Evolutionary conservation across 2,888 invertebrate species (phyloP).

Genomic region (Caenorhabditis becei): DNA sequence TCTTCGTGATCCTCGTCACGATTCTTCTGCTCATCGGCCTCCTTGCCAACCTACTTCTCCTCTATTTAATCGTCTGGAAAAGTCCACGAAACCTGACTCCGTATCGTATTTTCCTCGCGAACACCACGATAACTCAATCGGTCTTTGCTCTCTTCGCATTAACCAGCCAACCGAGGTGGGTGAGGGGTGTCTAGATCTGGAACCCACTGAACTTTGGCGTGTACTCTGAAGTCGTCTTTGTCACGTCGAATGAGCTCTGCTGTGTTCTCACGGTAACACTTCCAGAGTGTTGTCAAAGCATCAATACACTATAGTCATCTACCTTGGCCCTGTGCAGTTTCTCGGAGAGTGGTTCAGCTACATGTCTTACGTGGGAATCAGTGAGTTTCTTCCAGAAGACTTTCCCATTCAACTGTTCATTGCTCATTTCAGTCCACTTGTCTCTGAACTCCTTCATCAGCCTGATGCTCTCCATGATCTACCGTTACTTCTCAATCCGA

Average conservation of each 20-base stretch:
- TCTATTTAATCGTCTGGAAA: conserved; percentile 47
- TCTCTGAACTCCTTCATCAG: conserved; percentile 51
- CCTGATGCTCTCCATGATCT: conserved; percentile 60
- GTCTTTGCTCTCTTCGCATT: conserved; percentile 32
- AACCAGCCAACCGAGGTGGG: conserved; percentile 45
- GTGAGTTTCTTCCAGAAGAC: background rate
- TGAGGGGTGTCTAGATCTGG: background rate
- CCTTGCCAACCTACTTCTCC: conserved; percentile 23
- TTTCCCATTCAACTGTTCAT: background rate
- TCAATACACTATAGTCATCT: conserved; percentile 47
- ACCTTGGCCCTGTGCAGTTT: conserved; percentile 52
- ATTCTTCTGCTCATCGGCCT: conserved; percentile 38
- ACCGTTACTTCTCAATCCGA: conserved; percentile 52
- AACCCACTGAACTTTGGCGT: background rate
- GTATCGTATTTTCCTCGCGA: conserved; percentile 54
- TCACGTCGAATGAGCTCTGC: background rate
- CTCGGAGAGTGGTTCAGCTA: conserved; percentile 56
- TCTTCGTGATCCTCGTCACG: conserved; percentile 35
- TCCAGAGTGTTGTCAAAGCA: conserved; percentile 51
- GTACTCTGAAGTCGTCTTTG: background rate
- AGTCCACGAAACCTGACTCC: conserved; percentile 52
- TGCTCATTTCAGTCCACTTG: conserved; percentile 39
- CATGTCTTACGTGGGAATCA: conserved; percentile 56
- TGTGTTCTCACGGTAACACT: background rate
- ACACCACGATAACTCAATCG: conserved; percentile 55